Evolutionary conservation across 2,113 vertebrate genomes (phyloP).

Genomic region (Ageneiosus marmoratus): DNA sequence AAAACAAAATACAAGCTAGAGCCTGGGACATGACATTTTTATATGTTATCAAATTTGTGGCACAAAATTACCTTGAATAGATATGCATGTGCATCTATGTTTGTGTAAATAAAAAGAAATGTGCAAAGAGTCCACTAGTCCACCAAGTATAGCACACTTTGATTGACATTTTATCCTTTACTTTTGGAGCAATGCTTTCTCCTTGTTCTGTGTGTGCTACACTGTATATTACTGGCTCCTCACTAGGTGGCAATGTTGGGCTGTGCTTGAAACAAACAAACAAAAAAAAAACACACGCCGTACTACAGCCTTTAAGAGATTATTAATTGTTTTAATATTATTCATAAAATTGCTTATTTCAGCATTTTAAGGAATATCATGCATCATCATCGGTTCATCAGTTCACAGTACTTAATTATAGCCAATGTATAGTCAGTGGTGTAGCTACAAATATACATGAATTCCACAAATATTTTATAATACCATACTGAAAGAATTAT

Average conservation of each 20-base stretch:
- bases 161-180: background rate
- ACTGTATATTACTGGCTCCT: background rate
- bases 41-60: no score
- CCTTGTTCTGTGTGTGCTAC: background rate
- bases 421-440: background rate
- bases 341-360: background rate
- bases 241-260: constrained; percentile 36
- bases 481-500: background rate
- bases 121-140: no score
- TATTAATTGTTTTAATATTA: background rate
- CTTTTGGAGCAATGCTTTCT: background rate
- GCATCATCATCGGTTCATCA: no score
- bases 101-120: no score
- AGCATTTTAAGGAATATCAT: no score
- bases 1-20: no score
- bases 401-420: background rate
- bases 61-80: no score
- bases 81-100: no score
- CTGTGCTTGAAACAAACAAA: background rate
- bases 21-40: no score
- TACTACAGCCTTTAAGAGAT: background rate
- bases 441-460: background rate
- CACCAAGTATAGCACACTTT: no score
- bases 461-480: background rate
- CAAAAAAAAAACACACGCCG: no score